Conservation (phyloP, 1,140 invertebrate species). For the Bombus huntii region DNA sequence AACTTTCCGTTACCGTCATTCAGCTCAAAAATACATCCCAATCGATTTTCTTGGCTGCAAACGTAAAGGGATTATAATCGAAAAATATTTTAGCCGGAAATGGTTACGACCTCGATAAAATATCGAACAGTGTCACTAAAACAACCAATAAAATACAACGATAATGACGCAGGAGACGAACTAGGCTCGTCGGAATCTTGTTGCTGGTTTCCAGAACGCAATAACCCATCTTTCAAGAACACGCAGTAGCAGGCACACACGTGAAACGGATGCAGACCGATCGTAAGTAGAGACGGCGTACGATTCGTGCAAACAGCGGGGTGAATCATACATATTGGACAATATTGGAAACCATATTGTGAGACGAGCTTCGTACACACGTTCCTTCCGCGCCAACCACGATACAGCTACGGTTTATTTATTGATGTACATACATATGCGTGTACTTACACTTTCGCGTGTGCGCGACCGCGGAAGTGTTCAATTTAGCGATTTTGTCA, state of each 20-base stretch:
- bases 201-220: not conserved
- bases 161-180: conserved; percentile 28
- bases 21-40: no score
- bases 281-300: conserved; percentile 3
- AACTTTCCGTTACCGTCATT: no score
- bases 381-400: not conserved
- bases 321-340: conserved; percentile 62
- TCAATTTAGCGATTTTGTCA: conserved; percentile 50
- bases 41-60: no score
- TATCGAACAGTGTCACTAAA: not conserved
- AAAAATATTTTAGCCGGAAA: no score
- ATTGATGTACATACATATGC: conserved; percentile 22
- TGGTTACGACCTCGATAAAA: not conserved
- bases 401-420: conserved; percentile 35
- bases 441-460: not conserved
- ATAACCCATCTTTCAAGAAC: conserved; percentile 12
- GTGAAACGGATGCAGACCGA: not conserved
- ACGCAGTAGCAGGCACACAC: not conserved
- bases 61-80: no score
- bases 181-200: conserved; percentile 11
- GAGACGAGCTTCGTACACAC: conserved; percentile 30
- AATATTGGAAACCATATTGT: conserved; percentile 52
- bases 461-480: not conserved
- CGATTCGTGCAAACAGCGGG: conserved; percentile 43
- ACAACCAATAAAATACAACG: conserved; percentile 31